These are phyloP conservation scores for Philereme transversata DNA, from an alignment of 2,888 invertebrate genomes.

Conservation along the genomic window DNA sequence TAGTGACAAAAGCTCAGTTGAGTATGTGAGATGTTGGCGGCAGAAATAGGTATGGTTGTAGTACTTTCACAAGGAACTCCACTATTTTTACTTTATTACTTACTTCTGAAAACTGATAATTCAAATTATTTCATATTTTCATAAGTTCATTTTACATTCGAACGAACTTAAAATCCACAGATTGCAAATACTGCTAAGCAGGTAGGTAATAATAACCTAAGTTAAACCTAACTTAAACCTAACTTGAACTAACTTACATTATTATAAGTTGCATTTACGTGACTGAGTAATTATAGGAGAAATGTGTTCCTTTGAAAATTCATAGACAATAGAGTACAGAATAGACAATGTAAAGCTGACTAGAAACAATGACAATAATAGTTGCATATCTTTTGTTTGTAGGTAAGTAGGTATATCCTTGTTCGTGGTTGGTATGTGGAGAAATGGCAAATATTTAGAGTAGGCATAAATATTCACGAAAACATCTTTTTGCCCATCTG, in stretches of 20 bases:
- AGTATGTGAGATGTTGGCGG: too few species aligned
- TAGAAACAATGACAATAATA: constrained; percentile 14
- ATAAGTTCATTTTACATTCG: too few species aligned
- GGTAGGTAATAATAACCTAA: too few species aligned
- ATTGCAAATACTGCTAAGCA: too few species aligned
- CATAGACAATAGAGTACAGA: neutral
- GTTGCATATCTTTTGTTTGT: constrained; percentile 16
- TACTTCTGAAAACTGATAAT: too few species aligned
- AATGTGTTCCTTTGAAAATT: constrained; percentile 18
- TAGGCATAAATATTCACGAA: constrained; percentile 19
- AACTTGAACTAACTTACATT: constrained; percentile 13
- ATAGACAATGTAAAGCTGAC: constrained; percentile 6
- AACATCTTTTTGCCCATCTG: neutral
- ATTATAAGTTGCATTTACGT: constrained; percentile 15
- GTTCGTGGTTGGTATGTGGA: constrained; percentile 14
- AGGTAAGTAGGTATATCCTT: constrained; percentile 5
- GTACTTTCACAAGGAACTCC: too few species aligned
- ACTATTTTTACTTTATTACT: too few species aligned
- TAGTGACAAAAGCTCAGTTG: too few species aligned
- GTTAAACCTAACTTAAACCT: neutral
- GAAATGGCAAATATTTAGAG: constrained; percentile 26
- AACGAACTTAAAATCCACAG: too few species aligned
- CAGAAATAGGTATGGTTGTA: too few species aligned
- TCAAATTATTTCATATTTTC: too few species aligned
- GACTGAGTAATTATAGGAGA: constrained; percentile 27